Percentiles rank a stretch among this genome's conserved stretches.
phyloP scores from a whole-genome alignment of 1,140 invertebrate species.

The Drosophila mauritiana region DNA sequence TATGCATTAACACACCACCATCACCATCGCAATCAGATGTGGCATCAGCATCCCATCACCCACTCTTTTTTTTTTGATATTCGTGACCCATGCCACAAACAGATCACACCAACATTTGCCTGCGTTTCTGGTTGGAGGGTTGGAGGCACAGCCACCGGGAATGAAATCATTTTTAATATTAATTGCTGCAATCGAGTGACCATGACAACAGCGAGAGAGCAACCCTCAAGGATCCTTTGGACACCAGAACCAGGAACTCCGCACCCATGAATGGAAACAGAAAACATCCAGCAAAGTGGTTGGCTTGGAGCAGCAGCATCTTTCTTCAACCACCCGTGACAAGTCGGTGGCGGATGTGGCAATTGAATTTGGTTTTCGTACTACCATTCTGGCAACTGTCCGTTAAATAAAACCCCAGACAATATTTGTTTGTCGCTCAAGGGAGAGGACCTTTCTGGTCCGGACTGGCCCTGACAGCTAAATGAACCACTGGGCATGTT shows the following conservation, averaged over 20 bases:
- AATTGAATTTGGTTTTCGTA: slow-evolving; percentile 64
- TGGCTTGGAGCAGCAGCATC: slow-evolving; percentile 15
- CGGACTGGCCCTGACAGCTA: slow-evolving; percentile 42
- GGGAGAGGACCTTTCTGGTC: slow-evolving; percentile 8
- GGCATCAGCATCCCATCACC: slow-evolving; percentile 33
- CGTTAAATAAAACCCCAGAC: slow-evolving; percentile 56
- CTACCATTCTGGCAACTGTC: slow-evolving; percentile 40
- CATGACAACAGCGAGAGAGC: slow-evolving; percentile 52
- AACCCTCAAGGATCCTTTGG: slow-evolving; percentile 59
- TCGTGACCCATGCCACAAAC: slow-evolving; percentile 28
- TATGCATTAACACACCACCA: slow-evolving; percentile 79
- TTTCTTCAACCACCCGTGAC: slow-evolving; percentile 59
- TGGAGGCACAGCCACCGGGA: slow-evolving; percentile 32
- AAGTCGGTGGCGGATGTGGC: slow-evolving; percentile 68
- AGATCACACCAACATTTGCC: slow-evolving; percentile 25
- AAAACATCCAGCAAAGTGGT: slow-evolving; percentile 11
- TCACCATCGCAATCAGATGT: slow-evolving; percentile 23
- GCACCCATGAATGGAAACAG: slow-evolving; percentile 31
- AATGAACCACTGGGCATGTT: slow-evolving; percentile 43
- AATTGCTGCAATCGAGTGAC: slow-evolving; percentile 80
- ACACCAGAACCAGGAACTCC: background rate
- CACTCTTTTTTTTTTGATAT: background rate
- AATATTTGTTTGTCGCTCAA: slow-evolving; percentile 50
- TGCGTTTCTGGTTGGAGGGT: background rate
- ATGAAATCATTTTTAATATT: slow-evolving; percentile 80